These are phyloP conservation scores for Mechanitis messenoides DNA, from an alignment of 2,888 invertebrate genomes.

Conservation along the genomic window DNA sequence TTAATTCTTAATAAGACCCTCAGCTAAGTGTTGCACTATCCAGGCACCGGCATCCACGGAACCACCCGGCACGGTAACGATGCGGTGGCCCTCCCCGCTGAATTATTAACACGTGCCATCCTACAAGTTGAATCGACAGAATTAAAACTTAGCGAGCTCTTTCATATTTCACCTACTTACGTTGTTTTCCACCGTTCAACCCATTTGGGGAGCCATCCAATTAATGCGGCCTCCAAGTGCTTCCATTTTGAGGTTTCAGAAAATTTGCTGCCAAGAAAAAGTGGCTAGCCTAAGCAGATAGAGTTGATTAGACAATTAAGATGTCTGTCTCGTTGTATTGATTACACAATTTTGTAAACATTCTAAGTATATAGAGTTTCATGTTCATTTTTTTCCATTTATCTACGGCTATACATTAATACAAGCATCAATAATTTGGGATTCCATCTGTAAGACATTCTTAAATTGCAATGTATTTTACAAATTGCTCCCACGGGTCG, in stretches of 20 bases:
- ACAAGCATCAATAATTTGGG: too few species aligned
- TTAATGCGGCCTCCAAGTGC: conserved; percentile 32
- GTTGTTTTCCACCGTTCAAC: conserved; percentile 35
- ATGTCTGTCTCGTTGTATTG: not conserved
- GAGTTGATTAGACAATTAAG: conserved; percentile 2
- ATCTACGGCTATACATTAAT: too few species aligned
- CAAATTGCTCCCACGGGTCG: conserved; percentile 1
- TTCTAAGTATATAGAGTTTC: too few species aligned
- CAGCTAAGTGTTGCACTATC: conserved; percentile 2
- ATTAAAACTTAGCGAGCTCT: conserved; percentile 66
- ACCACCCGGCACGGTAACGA: conserved; percentile 48
- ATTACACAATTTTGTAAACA: too few species aligned
- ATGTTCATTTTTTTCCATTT: too few species aligned
- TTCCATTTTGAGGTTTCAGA: conserved; percentile 9
- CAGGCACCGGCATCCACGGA: conserved; percentile 2
- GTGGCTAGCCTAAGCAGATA: conserved; percentile 3
- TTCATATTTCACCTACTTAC: conserved; percentile 62
- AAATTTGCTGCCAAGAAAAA: conserved; percentile 8
- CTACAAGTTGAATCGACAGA: conserved; percentile 67
- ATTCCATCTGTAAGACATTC: not conserved
- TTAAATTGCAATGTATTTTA: conserved; percentile 6
- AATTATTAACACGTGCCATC: conserved; percentile 69
- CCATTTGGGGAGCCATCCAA: conserved; percentile 34
- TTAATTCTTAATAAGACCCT: not conserved
- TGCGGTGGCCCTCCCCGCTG: conserved; percentile 53